Evolutionary conservation across 2,888 invertebrate genomes (phyloP).

Genomic region (Diabrotica balteata): DNA sequence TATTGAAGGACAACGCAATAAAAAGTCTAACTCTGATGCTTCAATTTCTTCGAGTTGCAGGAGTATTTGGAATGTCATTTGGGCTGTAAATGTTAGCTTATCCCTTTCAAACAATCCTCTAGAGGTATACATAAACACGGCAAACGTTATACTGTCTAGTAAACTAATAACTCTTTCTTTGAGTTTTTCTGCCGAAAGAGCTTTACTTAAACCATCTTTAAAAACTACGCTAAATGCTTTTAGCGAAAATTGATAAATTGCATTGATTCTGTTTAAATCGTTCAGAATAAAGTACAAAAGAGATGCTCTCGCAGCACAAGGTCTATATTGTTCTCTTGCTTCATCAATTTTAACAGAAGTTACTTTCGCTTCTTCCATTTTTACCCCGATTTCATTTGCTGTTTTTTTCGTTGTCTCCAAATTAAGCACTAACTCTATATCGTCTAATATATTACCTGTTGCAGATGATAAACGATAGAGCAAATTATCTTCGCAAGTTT

Average conservation of each 20-base stretch:
- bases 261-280: slow-evolving; percentile 90
- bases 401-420: slow-evolving; percentile 93
- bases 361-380: slow-evolving; percentile 85
- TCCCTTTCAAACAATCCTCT: slow-evolving; percentile 91
- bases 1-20: slow-evolving; percentile 83
- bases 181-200: slow-evolving; percentile 74
- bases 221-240: slow-evolving; percentile 94
- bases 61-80: slow-evolving; percentile 76
- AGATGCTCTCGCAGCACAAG: slow-evolving; percentile 86
- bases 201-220: slow-evolving; percentile 78
- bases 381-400: slow-evolving; percentile 86
- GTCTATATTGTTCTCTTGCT: slow-evolving; percentile 86
- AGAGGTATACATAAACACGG: slow-evolving; percentile 87
- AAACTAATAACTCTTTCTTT: slow-evolving; percentile 76
- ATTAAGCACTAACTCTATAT: slow-evolving; percentile 89
- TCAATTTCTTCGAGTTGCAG: slow-evolving; percentile 73
- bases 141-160: slow-evolving; percentile 86
- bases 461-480: slow-evolving; percentile 87
- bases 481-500: slow-evolving; percentile 88
- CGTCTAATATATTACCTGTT: slow-evolving; percentile 89
- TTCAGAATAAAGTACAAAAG: slow-evolving; percentile 92
- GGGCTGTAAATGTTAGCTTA: slow-evolving; percentile 88
- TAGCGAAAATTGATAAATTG: slow-evolving; percentile 94
- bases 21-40: slow-evolving; percentile 81
- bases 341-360: slow-evolving; percentile 90